Conservation (phyloP, 2,797 vertebrate genomes). For the Erithacus rubecula region DNA sequence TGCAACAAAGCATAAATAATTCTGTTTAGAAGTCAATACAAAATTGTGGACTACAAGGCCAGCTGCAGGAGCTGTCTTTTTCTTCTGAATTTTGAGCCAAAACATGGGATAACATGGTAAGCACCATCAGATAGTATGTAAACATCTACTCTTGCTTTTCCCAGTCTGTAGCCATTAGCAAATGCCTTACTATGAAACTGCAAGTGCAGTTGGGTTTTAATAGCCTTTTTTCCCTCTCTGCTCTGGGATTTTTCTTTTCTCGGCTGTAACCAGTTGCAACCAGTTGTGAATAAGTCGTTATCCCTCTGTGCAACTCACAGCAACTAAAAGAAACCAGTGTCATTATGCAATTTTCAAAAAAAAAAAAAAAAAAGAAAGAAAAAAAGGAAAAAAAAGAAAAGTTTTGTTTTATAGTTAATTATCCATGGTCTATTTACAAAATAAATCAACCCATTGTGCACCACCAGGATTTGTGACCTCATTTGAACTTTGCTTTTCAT, state of each 20-base stretch:
- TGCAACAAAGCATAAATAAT: not conserved
- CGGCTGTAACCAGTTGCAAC: constrained; percentile 60
- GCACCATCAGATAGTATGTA: not conserved
- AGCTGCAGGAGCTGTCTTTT: constrained; percentile 6
- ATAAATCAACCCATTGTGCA: constrained; percentile 76
- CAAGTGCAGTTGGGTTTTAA: constrained; percentile 38
- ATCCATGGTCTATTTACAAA: constrained; percentile 76
- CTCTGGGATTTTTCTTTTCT: constrained; percentile 50
- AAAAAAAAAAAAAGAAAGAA: not conserved
- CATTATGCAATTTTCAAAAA: constrained; percentile 48
- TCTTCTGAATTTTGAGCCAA: not conserved
- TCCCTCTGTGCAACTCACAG: constrained; percentile 63
- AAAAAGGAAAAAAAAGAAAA: not conserved
- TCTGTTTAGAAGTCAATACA: not conserved
- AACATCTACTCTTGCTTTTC: not conserved
- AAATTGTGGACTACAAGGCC: not conserved
- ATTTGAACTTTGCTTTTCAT: constrained; percentile 75
- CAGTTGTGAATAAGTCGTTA: constrained; percentile 70
- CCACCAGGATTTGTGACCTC: constrained; percentile 71
- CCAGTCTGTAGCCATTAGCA: not conserved
- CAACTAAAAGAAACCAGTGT: constrained; percentile 63
- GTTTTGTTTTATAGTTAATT: constrained; percentile 78
- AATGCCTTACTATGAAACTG: not conserved
- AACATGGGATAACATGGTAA: not conserved
- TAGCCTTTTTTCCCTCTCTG: not conserved